Base-by-base conservation (phyloP, 2,888 invertebrate genomes). In the Platycheirus albimanus region DNA sequence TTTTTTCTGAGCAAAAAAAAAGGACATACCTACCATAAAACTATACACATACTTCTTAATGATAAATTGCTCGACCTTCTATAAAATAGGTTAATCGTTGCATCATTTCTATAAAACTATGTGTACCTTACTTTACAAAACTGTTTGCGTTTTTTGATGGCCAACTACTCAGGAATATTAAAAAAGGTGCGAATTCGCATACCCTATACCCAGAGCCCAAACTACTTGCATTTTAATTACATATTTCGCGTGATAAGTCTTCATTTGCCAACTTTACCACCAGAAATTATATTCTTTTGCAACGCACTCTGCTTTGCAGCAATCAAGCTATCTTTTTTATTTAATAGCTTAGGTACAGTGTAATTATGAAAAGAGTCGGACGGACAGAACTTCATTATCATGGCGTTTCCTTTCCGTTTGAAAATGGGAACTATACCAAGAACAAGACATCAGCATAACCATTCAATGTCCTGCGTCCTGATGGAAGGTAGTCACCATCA, bases 331-430 rank as follows among this genome's bases (percentile, higher is more conserved):
- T 20, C 13, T 6, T 38, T 38, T 56, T 38, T 20, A 13, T 13
- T 38, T 10, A 15, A 28, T 28, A 15, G 20, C n/a, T 6, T n/a
- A 20, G 19, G 20, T 36, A 19, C 3, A 19, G 17, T 33, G 33
- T 54, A 30, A 20, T 38, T 41, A 24, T 1, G 15, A 61, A 3
- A 2, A 76, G 33, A 15, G 33, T 78, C 36, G 43, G 17, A 64
- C 36, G 43, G 17, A 64, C 43, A 43, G 58, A 38, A 63, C 47
- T 63, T 69, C 47, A 75, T 67, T 75, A 69, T 47, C 69, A 13
- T 49, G 70, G 30, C 8, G 41, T 54, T 54, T 54, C 36, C 36
- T 36, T 54, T 54, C 5, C 3, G 15, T n/a, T 54, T 33, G 20
- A 36, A 54, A 17, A 54, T 19, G 13, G 10, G 36, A 54, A 36